A percentile compares a stretch with the other conserved stretches of the same genome.
Conservation (phyloP, 2,888 invertebrate species). For the Strigamia crassipes region DNA sequence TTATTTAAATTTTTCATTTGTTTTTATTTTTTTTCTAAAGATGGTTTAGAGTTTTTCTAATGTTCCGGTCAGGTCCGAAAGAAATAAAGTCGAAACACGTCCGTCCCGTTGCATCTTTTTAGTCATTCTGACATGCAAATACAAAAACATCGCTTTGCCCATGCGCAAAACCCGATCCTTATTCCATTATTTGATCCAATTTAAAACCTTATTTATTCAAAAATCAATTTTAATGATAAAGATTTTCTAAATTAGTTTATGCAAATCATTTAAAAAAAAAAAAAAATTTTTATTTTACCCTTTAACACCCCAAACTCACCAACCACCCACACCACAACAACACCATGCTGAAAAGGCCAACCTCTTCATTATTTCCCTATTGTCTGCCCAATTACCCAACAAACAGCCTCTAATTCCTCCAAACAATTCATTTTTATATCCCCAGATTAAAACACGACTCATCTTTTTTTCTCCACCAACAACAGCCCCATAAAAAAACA, state of each 20-base stretch:
- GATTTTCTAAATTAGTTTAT: too few species aligned
- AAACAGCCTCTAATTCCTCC: background rate
- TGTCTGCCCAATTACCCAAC: background rate
- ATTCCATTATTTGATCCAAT: too few species aligned
- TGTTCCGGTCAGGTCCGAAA: too few species aligned
- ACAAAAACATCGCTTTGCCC: too few species aligned
- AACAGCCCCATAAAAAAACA: background rate
- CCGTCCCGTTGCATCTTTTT: too few species aligned
- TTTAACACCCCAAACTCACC: background rate
- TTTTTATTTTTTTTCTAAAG: background rate
- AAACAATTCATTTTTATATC: background rate
- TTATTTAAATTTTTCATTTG: background rate
- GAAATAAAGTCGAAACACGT: too few species aligned
- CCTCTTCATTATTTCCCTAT: conserved; percentile 4
- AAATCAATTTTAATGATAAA: too few species aligned
- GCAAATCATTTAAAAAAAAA: background rate
- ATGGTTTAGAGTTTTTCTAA: too few species aligned
- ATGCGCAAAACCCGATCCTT: too few species aligned
- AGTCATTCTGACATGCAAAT: too few species aligned
- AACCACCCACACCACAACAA: background rate
- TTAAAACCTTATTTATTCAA: too few species aligned
- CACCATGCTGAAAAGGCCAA: background rate
- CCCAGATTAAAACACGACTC: background rate
- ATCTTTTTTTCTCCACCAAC: background rate
- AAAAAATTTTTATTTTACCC: too few species aligned